Conservation (phyloP, 2,797 vertebrate genomes). For the Taeniopygia guttata region DNA sequence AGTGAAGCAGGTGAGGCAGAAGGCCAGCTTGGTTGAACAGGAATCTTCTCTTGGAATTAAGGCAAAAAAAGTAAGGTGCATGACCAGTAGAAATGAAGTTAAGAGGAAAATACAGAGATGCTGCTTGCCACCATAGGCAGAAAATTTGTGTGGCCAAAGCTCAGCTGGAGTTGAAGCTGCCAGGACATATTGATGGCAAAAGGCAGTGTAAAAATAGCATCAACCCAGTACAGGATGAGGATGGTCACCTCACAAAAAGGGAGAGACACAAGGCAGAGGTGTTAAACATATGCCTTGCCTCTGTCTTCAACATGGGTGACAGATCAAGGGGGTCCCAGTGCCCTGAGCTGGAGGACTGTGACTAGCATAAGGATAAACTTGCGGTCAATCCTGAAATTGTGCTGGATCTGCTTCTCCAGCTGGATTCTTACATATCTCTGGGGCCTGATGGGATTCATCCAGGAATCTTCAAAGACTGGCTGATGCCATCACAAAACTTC, state of each 20-base stretch:
- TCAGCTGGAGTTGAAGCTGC: background rate
- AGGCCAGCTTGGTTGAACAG: background rate
- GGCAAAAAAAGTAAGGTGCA: background rate
- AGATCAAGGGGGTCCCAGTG: background rate
- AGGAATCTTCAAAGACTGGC: background rate
- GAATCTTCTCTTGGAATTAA: background rate
- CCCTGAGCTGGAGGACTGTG: background rate
- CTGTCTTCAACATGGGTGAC: background rate
- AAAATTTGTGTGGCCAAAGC: accelerated
- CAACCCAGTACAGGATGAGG: background rate
- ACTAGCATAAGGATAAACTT: background rate
- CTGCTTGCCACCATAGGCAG: background rate
- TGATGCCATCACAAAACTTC: accelerated
- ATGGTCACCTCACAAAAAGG: background rate
- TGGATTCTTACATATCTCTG: background rate
- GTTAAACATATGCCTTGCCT: background rate
- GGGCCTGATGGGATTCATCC: background rate
- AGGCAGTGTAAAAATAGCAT: background rate
- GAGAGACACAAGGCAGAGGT: background rate
- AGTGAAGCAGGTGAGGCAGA: background rate
- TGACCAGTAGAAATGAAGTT: background rate
- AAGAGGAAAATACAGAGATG: background rate
- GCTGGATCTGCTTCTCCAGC: background rate
- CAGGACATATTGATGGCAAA: background rate
- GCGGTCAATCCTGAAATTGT: background rate